Percentiles rank a stretch among this genome's conserved stretches.
Conservation (phyloP, 1,140 invertebrate species). For the Lordiphosa collinella region DNA sequence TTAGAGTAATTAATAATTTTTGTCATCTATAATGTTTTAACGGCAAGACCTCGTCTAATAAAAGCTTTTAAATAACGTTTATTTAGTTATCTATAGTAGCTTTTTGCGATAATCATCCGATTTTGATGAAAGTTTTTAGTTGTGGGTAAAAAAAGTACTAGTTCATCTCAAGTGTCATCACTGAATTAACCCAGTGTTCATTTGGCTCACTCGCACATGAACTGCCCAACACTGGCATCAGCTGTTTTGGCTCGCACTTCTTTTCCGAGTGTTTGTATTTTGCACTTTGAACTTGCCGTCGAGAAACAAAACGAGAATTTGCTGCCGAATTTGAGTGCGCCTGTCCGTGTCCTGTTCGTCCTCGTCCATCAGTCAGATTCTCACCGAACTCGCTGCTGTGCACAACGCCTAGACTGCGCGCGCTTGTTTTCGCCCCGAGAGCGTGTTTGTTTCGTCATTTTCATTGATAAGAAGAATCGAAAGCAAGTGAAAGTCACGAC, state of each 20-base stretch:
- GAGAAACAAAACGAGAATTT: conserved; percentile 13
- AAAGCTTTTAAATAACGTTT: no score
- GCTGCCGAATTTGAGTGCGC: conserved; percentile 48
- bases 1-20: no score
- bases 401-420: conserved; percentile 25
- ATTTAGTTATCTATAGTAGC: no score
- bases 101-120: no score
- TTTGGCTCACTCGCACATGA: not conserved
- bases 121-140: no score
- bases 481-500: conserved; percentile 41
- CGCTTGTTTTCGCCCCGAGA: conserved; percentile 30
- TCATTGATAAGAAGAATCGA: conserved; percentile 61
- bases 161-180: no score
- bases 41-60: no score
- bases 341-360: conserved; percentile 34
- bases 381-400: conserved; percentile 32
- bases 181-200: no score
- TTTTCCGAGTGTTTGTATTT: conserved; percentile 9
- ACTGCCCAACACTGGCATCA: conserved; percentile 35
- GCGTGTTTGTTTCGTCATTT: conserved; percentile 35
- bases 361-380: conserved; percentile 28
- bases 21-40: no score
- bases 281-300: conserved; percentile 64
- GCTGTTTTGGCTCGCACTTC: conserved; percentile 37
- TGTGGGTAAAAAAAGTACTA: no score